Base-by-base conservation (phyloP, 2,888 invertebrate genomes). In the Hecatera dysodea region DNA sequence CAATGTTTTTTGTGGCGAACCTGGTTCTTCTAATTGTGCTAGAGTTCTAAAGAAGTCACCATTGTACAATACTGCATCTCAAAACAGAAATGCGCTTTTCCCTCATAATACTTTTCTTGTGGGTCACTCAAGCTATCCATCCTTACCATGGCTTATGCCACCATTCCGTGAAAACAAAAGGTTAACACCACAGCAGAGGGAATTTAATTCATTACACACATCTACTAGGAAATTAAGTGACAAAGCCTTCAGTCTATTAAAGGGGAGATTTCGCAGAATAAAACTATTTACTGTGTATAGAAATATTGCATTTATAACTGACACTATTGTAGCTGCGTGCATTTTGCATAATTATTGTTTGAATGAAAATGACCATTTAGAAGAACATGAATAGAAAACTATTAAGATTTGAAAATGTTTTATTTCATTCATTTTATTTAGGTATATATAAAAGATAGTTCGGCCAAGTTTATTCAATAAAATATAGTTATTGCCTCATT, bases 321-420 rank as follows among this genome's bases (percentile, higher is more conserved):
- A 93, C 68, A 89, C 91, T 71, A 85, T 92, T 81, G 92, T 92
- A 56, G 93, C 93, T 63, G 92, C 93, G 67, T 93, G 93, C 80
- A 91, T 93, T 76, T 86, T 93, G 75, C 93, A 93, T 76, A 93
- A 93, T 80, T 93, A 92, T 84, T 93, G 93, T 80, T 81, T 92
- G 22, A 83, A 85, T 84, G 93, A 93, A 87, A 90, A 91, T 89
- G 92, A 92, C 69, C 79, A 88, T 71, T 78, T 91, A 68, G 89
- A 90, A 69, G 88, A 88, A 72, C 80, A 84, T 75, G 81, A 86
- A 36, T 72, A 57, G 33, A 57, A 66, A 56, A 75, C 36, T 44
- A 33, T 15, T 52, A 44, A 17, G 74, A 67, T 56, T 17, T 62
- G 24, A 44, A 69, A 62, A 50, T 11, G 24, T 53, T 27, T 64